phyloP scores from a whole-genome alignment of 37 sponge, comb jelly and placozoan species.

The Hormiphora californensis region DNA sequence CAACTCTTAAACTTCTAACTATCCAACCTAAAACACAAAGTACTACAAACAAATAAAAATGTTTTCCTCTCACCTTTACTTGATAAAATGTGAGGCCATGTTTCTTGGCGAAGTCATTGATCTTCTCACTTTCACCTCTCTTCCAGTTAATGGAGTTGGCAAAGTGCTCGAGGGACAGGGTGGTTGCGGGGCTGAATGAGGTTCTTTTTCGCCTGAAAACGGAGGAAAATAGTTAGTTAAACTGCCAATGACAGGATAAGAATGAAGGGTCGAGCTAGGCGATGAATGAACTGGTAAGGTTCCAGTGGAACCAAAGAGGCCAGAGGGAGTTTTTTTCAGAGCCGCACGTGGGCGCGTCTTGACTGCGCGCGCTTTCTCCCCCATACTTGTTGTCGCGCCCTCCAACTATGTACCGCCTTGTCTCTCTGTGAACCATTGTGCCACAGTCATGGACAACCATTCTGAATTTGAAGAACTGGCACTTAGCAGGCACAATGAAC shows the following conservation, averaged over 20 bases:
- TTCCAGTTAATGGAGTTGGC: slow-evolving; percentile 47
- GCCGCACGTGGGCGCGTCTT: too few species aligned
- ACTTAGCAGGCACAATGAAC: too few species aligned
- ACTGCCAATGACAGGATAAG: background rate
- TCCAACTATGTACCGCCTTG: too few species aligned
- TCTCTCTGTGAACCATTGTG: too few species aligned
- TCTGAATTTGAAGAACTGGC: too few species aligned
- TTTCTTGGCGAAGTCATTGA: slow-evolving; percentile 48
- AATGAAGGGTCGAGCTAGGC: background rate
- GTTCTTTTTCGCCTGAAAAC: slow-evolving; percentile 45
- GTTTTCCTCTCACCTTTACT: slow-evolving; percentile 20
- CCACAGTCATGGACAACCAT: too few species aligned
- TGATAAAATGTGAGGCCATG: slow-evolving; percentile 43
- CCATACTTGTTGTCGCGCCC: too few species aligned
- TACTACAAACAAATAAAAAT: background rate
- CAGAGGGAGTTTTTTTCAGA: too few species aligned
- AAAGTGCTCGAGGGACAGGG: slow-evolving; percentile 28
- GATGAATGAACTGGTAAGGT: background rate
- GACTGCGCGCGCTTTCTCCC: too few species aligned
- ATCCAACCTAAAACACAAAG: too few species aligned
- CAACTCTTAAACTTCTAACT: too few species aligned
- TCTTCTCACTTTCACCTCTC: slow-evolving; percentile 45
- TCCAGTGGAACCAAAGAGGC: too few species aligned
- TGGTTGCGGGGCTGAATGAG: slow-evolving; percentile 40
- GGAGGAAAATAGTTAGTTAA: background rate